These are phyloP conservation scores for Asobara japonica DNA, from an alignment of 1,140 invertebrate species.

Conservation along the genomic window DNA sequence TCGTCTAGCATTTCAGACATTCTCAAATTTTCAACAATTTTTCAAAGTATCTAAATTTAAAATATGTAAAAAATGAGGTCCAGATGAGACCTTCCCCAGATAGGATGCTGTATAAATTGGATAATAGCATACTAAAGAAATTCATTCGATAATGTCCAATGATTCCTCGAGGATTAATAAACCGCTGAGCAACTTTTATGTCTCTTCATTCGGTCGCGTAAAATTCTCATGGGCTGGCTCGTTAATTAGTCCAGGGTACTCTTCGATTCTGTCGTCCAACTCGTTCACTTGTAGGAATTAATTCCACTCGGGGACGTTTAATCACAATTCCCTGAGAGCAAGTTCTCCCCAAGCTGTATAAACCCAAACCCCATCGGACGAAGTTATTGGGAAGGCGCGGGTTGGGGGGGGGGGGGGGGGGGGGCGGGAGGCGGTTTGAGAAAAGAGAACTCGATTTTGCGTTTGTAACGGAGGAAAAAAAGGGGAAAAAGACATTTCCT, in stretches of 20 bases:
- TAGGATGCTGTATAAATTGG: too few species aligned
- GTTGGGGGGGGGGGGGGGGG: not conserved
- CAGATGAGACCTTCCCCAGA: too few species aligned
- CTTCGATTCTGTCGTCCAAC: slow-evolving; percentile 19
- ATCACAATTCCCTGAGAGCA: slow-evolving; percentile 32
- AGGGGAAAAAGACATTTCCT: not conserved
- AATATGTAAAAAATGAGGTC: too few species aligned
- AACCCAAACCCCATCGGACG: not conserved
- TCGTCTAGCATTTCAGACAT: too few species aligned
- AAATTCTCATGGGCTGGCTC: slow-evolving; percentile 15
- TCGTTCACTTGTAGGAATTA: slow-evolving; percentile 41
- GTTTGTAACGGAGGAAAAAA: not conserved
- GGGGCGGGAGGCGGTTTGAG: not conserved
- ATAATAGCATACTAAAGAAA: not conserved
- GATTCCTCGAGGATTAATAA: not conserved
- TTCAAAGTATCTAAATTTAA: too few species aligned
- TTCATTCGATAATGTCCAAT: not conserved
- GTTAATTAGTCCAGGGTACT: slow-evolving; percentile 28
- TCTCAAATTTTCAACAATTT: too few species aligned
- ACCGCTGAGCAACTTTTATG: not conserved
- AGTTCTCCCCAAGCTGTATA: slow-evolving; percentile 11
- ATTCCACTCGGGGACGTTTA: slow-evolving; percentile 39
- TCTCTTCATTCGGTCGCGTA: not conserved
- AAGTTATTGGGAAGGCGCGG: not conserved
- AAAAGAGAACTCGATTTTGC: not conserved